Percentiles rank a stretch among this genome's conserved stretches.
These are phyloP conservation scores for Centruroides vittatus DNA, from an alignment of 1,140 invertebrate genomes.

Conservation along the genomic window DNA sequence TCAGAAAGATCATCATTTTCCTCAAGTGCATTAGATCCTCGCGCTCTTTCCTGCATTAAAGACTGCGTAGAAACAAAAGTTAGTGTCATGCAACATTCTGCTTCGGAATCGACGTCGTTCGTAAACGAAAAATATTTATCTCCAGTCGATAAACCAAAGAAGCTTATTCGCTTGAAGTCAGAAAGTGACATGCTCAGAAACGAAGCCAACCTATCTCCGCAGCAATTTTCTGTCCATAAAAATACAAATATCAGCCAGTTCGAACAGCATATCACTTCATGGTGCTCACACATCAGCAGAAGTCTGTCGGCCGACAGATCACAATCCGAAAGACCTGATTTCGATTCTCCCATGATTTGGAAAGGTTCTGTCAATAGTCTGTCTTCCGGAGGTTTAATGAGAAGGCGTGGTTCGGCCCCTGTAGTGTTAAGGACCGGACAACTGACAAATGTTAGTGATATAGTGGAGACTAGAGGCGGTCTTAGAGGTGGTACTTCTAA, in stretches of 20 bases:
- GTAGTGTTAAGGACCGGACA: not conserved
- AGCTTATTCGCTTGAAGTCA: no score
- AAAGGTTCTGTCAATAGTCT: not conserved
- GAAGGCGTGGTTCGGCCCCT: not conserved
- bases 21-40: no score
- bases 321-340: not conserved
- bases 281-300: not conserved
- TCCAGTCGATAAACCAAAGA: no score
- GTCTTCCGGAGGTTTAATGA: not conserved
- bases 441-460: not conserved
- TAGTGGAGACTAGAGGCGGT: not conserved
- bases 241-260: not conserved
- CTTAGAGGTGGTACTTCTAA: no score
- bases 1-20: no score
- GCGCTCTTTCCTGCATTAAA: no score
- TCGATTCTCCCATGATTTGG: not conserved
- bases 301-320: slow-evolving; percentile 1
- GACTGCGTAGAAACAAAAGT: no score
- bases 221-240: not conserved
- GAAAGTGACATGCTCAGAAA: no score
- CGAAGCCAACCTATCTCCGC: no score
- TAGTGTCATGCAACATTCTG: no score
- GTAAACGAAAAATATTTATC: no score
- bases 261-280: not conserved
- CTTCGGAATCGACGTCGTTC: no score